Percentiles rank a stretch among this genome's conserved stretches.
phyloP scores from a whole-genome alignment of 2,888 invertebrate genomes.

The Latrodectus elegans region DNA sequence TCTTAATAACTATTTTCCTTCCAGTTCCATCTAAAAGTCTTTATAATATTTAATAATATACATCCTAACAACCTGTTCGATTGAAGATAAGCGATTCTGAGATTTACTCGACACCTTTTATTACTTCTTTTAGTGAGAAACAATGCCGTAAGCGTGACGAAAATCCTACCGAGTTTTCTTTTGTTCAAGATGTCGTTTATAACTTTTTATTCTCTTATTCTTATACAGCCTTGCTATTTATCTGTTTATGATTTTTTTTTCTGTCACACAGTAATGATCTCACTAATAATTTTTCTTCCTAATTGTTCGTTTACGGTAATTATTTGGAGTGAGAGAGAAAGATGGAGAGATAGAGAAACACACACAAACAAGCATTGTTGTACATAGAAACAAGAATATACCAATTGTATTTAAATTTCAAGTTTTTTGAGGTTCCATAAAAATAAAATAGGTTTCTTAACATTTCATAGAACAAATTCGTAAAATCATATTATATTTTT shows the following conservation, averaged over 20 bases:
- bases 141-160: constrained; percentile 28
- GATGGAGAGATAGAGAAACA: no score
- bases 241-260: background rate
- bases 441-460: no score
- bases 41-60: constrained; percentile 50
- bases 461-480: no score
- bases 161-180: constrained; percentile 28
- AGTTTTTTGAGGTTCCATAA: no score
- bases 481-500: no score
- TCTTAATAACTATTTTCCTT: constrained; percentile 7
- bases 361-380: no score
- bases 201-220: background rate
- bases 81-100: background rate
- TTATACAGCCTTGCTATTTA: background rate
- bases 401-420: no score
- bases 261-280: background rate
- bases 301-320: no score
- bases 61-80: constrained; percentile 32
- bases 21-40: constrained; percentile 1
- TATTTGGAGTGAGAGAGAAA: no score
- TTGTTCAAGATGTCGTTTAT: constrained; percentile 3
- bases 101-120: constrained; percentile 42
- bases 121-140: constrained; percentile 38
- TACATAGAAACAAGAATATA: no score
- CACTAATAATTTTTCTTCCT: background rate